Evolutionary conservation across 2,888 invertebrate genomes (phyloP).

Genomic region (Eueremaeus valkanovi): DNA sequence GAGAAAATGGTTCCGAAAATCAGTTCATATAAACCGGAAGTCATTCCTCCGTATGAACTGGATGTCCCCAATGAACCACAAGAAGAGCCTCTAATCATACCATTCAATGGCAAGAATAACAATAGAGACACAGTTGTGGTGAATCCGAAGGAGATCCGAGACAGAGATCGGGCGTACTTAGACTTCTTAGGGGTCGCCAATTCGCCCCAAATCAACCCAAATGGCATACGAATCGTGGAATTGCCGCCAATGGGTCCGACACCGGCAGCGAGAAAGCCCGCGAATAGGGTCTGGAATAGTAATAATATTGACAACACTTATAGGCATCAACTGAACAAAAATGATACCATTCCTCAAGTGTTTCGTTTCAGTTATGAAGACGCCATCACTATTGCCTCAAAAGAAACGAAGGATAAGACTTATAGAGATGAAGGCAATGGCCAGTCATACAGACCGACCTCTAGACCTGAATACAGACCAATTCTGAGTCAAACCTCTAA

Average conservation of each 20-base stretch:
- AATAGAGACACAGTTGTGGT: not conserved
- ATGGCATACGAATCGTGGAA: constrained; percentile 14
- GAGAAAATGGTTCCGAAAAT: not conserved
- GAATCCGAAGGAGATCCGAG: not conserved
- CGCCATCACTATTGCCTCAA: not conserved
- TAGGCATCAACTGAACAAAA: constrained; percentile 3
- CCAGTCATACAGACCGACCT: not conserved
- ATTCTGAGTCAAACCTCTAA: not conserved
- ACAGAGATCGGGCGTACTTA: not conserved
- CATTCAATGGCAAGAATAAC: not conserved
- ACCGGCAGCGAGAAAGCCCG: no score
- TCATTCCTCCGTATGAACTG: constrained; percentile 21
- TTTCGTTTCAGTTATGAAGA: not conserved
- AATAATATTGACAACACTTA: constrained; percentile 10
- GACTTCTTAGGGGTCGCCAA: constrained; percentile 28
- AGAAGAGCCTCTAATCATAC: not conserved
- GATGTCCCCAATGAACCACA: not conserved
- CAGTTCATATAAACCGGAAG: constrained; percentile 9
- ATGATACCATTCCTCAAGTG: constrained; percentile 11
- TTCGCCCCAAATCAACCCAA: constrained; percentile 19
- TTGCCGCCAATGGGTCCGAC: not conserved
- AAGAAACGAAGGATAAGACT: not conserved
- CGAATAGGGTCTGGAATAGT: not conserved
- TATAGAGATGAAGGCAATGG: not conserved
- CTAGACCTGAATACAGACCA: not conserved